A percentile compares a stretch with the other conserved stretches of the same genome.
Evolutionary conservation across 2,113 vertebrate genomes (phyloP).

Genomic region (Alces alces): DNA sequence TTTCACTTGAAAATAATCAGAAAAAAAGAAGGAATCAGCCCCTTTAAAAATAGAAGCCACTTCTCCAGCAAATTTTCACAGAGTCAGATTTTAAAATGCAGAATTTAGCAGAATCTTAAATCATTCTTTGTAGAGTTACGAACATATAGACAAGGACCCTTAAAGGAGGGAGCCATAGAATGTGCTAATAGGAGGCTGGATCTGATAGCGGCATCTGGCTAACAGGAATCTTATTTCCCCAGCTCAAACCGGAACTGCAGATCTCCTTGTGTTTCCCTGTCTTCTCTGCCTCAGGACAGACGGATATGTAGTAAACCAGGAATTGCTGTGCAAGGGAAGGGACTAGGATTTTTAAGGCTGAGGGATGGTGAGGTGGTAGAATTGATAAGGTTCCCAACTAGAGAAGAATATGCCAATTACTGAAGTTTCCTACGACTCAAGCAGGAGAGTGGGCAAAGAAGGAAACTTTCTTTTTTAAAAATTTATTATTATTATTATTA

Average conservation of each 20-base stretch:
- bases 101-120: constrained; percentile 59
- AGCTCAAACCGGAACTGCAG: background rate
- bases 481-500: background rate
- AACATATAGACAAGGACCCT: background rate
- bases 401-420: background rate
- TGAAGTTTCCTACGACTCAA: background rate
- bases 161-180: background rate
- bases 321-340: background rate
- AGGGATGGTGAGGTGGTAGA: background rate
- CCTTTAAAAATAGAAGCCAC: constrained; percentile 72
- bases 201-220: background rate
- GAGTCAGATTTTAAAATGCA: constrained; percentile 57
- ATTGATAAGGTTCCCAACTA: background rate
- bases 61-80: constrained; percentile 54
- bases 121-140: background rate
- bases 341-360: background rate
- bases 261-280: background rate
- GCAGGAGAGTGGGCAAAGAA: background rate
- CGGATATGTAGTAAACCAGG: background rate
- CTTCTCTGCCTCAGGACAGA: background rate
- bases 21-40: constrained; percentile 56
- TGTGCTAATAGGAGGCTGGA: background rate
- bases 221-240: background rate
- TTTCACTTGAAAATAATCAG: constrained; percentile 51
- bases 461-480: background rate